Evolutionary conservation across 2,113 vertebrate genomes (phyloP), one percentile per base, ranked within the genome.

Genomic region (Gobio gobio): DNA sequence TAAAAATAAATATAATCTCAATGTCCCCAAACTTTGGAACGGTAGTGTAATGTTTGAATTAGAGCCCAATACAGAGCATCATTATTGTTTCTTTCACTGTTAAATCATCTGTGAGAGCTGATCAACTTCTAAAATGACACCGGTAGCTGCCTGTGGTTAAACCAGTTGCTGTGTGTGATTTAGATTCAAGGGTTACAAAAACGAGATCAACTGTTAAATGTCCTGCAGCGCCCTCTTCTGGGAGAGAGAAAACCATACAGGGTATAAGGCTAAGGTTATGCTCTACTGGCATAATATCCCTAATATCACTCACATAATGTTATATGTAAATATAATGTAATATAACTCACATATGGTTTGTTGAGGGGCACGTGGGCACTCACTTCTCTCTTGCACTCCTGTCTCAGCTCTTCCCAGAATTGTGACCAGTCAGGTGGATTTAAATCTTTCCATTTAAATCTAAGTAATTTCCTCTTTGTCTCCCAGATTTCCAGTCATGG

Each of bases 351-450:
- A 68, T 70, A 54, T 49, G 59, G 29, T 29, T 47, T 56, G 86
- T 9, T 45, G 20, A 36, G 43, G 40, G 72, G 83, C 73, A 74
- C 24, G 6, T 87, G 79, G 64, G 24, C 80, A 64, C 77, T 83
- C 61, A 49, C 20, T 64, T 66, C 16, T 77, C 75, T 85, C 26
- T 56, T 59, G 88, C 86, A 83, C 88, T 84, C 73, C 92, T 43
- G 59, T 81, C 64, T 89, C 91, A 92, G 91, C 88, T 56, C 77
- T 86, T 40, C 88, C 89, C 36, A 47, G 51, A 54, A 87, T 86
- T 86, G 59, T 78, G 43, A 80, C 89, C 80, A 89, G 85, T 86
- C 90, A 93, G 94, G 94, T 94, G 72, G 59, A 86, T 72, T 82
- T 36, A 18, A 40, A 43, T 7, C 12, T n/a, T 84, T 82, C 10